These are phyloP conservation scores for Heliconius erato DNA, from an alignment of 2,888 invertebrate genomes.

Conservation along the genomic window DNA sequence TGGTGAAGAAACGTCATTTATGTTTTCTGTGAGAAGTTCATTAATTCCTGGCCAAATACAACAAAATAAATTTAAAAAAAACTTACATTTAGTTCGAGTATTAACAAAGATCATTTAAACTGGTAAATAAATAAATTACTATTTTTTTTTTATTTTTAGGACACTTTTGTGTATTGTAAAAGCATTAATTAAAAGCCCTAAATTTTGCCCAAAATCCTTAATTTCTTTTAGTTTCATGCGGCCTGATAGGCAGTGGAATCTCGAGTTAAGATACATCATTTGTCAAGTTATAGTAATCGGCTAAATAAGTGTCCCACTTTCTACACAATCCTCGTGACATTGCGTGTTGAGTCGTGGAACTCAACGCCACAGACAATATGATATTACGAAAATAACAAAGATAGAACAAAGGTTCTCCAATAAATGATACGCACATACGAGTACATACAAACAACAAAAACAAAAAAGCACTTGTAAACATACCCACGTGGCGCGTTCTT, in stretches of 20 bases:
- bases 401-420: background rate
- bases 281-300: no score
- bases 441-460: background rate
- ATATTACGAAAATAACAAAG: background rate
- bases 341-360: no score
- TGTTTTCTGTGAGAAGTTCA: background rate
- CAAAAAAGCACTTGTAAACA: slow-evolving; percentile 30
- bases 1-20: slow-evolving; percentile 48
- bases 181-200: no score
- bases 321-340: no score
- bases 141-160: background rate
- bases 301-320: no score
- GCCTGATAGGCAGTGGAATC: no score
- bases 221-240: no score
- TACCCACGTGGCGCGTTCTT: slow-evolving; percentile 34
- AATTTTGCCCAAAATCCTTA: no score
- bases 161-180: background rate
- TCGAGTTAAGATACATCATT: no score
- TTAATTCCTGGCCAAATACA: no score
- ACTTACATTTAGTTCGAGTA: background rate
- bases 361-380: background rate
- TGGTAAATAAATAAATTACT: no score
- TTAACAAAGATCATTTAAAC: background rate
- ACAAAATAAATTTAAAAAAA: background rate
- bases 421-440: slow-evolving; percentile 18